Evolutionary conservation across 30 jellyfish, hydroid and myxozoan species (phyloP), one percentile per base, ranked within the genome.

Genomic region (Sanderia malayensis): DNA sequence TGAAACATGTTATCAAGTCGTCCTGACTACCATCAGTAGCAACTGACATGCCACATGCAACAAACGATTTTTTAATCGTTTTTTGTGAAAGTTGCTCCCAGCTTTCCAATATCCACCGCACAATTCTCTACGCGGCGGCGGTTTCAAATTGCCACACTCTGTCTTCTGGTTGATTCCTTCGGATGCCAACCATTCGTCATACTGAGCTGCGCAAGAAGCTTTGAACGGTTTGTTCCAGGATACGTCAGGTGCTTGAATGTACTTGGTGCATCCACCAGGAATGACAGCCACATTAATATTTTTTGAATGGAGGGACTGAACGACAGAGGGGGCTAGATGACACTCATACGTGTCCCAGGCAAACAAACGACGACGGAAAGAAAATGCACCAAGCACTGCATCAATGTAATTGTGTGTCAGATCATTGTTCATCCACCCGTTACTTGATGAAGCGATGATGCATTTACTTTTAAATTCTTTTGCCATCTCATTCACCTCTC

Each of bases 361-460:
- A n/a, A 33, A 7, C 61, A 55, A 30, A 15, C 94, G 45, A 31
- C 52, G 44, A 3, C 61, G 46, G 32, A 70, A 70, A 2, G 88
- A 70, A 26, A 81, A 44, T 3, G 89, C 20, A 0, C 83, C 84
- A n/a, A 73, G 53, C 19, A 83, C 83, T 31, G 24, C 34, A 18
- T 83, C 45, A 46, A 37, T 57, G 70, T 30, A 72, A 15, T 33
- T 70, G 8, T 58, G 44, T 23, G 87, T 64, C 44, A 72, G 33
- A 4, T 74, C 70, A n/a, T 83, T 75, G 72, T 74, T 66, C 85
- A 74, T 84, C 92, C 91, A 74, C 23, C 86, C 92, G 74, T 63
- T 70, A 19, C 20, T 65, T 10, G 86, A 31, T 30, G 87, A 59
- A 17, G 87, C 86, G 28, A 75, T 72, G 47, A 75, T 31, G 41